Percentiles rank a stretch among this genome's conserved stretches.
phyloP scores from a whole-genome alignment of 53 echinoderm and acorn worm genomes.

The Apostichopus leukothele region DNA sequence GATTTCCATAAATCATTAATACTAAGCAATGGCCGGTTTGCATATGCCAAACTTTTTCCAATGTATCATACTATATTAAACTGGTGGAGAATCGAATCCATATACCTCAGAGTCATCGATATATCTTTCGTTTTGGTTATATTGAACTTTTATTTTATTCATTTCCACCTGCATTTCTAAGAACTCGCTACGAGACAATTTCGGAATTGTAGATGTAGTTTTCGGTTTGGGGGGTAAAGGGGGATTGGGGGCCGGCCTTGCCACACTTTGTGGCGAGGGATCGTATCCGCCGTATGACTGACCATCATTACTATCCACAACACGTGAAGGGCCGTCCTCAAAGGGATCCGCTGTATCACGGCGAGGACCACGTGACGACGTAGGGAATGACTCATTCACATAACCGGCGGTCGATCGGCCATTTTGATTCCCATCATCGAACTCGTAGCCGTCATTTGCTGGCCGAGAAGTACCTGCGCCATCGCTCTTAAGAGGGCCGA shows the following conservation, averaged over 20 bases:
- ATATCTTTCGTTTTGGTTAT: background rate
- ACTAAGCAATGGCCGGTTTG: too few species aligned
- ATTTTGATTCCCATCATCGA: background rate
- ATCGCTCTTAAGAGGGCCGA: background rate
- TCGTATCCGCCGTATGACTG: conserved; percentile 15
- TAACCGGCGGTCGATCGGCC: background rate
- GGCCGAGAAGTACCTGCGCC: background rate
- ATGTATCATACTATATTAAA: too few species aligned
- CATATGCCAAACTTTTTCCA: too few species aligned
- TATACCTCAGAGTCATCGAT: conserved; percentile 2
- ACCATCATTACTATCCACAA: background rate
- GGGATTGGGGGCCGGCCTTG: background rate
- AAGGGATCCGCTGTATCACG: background rate
- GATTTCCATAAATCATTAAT: too few species aligned
- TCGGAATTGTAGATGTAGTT: background rate
- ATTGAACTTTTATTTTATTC: background rate
- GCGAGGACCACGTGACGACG: background rate
- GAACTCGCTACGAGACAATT: background rate
- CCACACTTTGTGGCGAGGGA: background rate
- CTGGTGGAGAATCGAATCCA: conserved; percentile 17
- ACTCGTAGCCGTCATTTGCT: background rate
- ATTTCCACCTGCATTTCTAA: background rate
- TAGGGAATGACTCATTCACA: background rate
- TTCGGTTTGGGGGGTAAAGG: background rate
- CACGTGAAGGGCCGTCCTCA: background rate